Percentiles rank a stretch among this genome's conserved stretches.
Conservation (phyloP, 2,113 vertebrate genomes). For the Picathartes gymnocephalus region DNA sequence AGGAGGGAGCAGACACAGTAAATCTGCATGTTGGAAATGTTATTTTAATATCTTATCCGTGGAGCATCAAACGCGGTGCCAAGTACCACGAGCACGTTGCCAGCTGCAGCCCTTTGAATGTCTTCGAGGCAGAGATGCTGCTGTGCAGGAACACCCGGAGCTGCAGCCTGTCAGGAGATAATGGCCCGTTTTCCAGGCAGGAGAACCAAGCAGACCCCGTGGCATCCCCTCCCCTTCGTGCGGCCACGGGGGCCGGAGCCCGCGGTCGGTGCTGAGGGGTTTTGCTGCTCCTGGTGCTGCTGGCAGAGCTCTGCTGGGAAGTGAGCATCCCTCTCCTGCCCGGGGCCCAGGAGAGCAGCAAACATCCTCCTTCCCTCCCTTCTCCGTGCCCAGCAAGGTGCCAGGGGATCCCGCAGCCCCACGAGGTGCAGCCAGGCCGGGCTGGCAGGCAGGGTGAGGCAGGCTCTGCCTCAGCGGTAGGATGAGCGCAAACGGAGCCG, state of each 20-base stretch:
- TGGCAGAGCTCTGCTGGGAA: background rate
- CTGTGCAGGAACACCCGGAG: background rate
- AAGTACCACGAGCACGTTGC: background rate
- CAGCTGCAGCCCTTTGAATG: slow-evolving; percentile 38
- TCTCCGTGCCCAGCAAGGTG: background rate
- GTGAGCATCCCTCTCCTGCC: background rate
- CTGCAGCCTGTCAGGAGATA: background rate
- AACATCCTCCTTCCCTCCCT: background rate
- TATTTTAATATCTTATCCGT: background rate
- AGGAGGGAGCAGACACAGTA: background rate
- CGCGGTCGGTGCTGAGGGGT: accelerated
- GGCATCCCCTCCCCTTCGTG: background rate
- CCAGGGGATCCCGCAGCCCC: background rate
- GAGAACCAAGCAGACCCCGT: background rate
- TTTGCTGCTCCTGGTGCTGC: background rate
- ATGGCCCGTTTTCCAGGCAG: background rate
- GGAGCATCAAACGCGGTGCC: background rate
- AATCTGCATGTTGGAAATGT: background rate
- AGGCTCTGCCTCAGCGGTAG: accelerated
- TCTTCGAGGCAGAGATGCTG: background rate
- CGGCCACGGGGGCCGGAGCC: background rate
- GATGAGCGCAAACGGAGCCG: background rate
- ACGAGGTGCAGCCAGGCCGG: background rate
- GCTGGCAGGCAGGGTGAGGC: background rate
- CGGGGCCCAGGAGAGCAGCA: background rate